Percentiles rank a stretch among this genome's conserved stretches.
Conservation (phyloP, 2,797 vertebrate genomes). For the Alauda arvensis region DNA sequence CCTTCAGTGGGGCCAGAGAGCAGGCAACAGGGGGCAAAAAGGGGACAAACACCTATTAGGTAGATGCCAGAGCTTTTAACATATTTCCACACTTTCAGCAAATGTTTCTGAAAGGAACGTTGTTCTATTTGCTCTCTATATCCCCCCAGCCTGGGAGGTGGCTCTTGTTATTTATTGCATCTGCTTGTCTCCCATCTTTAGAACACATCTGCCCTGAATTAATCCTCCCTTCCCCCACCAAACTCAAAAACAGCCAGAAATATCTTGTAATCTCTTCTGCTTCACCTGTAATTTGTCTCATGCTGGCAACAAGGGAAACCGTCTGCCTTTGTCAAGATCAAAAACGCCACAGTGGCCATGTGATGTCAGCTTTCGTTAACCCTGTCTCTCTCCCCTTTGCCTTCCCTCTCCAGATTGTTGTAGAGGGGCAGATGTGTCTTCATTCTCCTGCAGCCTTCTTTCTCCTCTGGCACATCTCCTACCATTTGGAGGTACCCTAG, state of each 20-base stretch:
- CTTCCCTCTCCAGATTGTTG: neutral
- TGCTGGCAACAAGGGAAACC: neutral
- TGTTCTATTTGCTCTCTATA: neutral
- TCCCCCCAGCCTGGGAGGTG: neutral
- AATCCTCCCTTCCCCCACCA: neutral
- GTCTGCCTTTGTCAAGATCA: constrained; percentile 57
- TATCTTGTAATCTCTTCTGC: constrained; percentile 51
- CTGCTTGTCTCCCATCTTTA: neutral
- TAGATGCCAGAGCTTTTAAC: neutral
- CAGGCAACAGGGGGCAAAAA: neutral
- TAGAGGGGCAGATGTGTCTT: neutral
- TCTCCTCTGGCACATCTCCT: neutral
- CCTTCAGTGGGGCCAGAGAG: neutral
- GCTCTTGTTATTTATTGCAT: neutral
- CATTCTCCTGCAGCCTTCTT: neutral
- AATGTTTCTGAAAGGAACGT: neutral
- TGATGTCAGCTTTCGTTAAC: constrained; percentile 31
- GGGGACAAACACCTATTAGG: neutral
- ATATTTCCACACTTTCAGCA: neutral
- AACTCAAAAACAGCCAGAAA: constrained; percentile 25
- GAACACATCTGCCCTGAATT: neutral
- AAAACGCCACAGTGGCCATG: neutral
- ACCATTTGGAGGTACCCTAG: neutral
- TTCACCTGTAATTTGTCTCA: constrained; percentile 56
- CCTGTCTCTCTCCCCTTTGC: neutral